Evolutionary conservation across 1,140 invertebrate species (phyloP).

Genomic region (Brachionus calyciflorus): DNA sequence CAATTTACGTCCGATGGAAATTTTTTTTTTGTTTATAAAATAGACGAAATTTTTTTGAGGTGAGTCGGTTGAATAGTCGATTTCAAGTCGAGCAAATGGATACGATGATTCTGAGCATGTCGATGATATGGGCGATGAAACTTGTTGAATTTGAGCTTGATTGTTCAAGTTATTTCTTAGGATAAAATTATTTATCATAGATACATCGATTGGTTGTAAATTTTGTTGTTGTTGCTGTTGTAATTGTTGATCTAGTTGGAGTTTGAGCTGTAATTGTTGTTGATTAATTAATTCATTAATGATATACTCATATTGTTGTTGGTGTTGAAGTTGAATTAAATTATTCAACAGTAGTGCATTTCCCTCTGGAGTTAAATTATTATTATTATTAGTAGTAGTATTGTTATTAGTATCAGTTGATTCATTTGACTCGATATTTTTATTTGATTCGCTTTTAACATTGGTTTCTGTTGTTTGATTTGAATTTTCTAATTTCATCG

Average conservation of each 20-base stretch:
- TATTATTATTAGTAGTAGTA: background rate
- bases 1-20: background rate
- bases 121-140: background rate
- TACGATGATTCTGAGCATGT: background rate
- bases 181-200: background rate
- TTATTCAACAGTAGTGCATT: background rate
- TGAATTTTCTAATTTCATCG: conserved; percentile 25
- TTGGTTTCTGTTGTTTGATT: background rate
- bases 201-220: background rate
- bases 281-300: conserved; percentile 29
- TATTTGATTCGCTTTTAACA: too few species aligned
- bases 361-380: background rate
- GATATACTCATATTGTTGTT: conserved; percentile 14
- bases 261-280: conserved; percentile 16
- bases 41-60: conserved; percentile 3
- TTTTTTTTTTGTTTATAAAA: conserved; percentile 35
- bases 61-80: background rate
- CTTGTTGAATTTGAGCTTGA: background rate
- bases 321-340: conserved; percentile 19
- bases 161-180: background rate
- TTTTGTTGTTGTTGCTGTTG: background rate
- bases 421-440: background rate
- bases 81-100: background rate
- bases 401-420: background rate
- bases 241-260: conserved; percentile 25